Base-by-base conservation (phyloP, 2,888 invertebrate genomes). In the Watsonalla binaria region DNA sequence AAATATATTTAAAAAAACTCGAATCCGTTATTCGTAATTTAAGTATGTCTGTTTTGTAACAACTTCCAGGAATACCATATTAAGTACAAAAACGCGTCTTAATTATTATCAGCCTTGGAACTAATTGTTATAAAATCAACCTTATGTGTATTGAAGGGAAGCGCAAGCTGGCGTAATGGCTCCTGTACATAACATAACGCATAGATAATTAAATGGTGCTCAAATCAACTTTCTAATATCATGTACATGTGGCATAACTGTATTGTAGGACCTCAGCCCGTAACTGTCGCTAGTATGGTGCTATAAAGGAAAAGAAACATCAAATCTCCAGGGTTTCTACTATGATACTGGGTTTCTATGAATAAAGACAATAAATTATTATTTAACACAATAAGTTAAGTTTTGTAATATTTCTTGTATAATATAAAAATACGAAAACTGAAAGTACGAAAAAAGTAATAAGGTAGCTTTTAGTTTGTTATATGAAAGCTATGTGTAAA, bases 141-240 rank as follows among this genome's bases (percentile, higher is more conserved):
- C 37, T 11, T 48, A 8, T 37, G 48, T 37, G 14, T 37, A 48
- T 48, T 37, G 37, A 48, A 48, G 47, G 48, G 14, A 49, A 49
- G 15, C 49, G 9, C 49, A 39, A 13, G 49, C 37, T 37, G 37
- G 62, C 59, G 67, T 68, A 70, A 71, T 63, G 65, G 56, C 58
- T 55, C 57, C 15, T 15, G 14, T 49, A 37, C 49, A 49, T 49
- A 49, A 15, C 72, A 72, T 70, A 66, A 76, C 74, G 77, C 72
- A 63, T 70, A 39, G 49, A 37, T 49, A 71, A 70, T 70, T 74
- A 68, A 72, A 68, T 64, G 53, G 65, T 64, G 57, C 60, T 57
- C 63, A 64, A n/a, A 74, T 72, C 66, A 68, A 77, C 80, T 80
- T 80, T 80, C 80, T 76, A 79, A 72, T 70, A 58, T 62, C 65